A percentile compares a stretch with the other conserved stretches of the same genome.
Evolutionary conservation across 2,797 vertebrate species (phyloP).

Genomic region (Pseudochirops corinnae): DNA sequence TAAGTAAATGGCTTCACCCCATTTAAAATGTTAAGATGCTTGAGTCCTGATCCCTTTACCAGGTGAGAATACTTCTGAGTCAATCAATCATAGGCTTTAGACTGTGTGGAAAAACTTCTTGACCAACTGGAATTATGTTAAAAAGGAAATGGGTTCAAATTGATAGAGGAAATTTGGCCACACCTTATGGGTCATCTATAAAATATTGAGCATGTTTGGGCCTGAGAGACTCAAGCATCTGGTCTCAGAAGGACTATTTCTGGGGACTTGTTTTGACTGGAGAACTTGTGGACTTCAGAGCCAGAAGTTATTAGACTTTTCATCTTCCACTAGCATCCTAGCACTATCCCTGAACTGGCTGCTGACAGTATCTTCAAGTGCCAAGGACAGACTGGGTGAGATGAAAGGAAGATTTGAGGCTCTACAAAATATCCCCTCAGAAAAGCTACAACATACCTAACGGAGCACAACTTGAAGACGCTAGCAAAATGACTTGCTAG

Average conservation of each 20-base stretch:
- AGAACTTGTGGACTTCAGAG: neutral
- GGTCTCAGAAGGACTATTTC: neutral
- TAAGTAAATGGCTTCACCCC: neutral
- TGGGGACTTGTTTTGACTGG: neutral
- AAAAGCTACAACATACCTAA: neutral
- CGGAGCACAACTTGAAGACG: neutral
- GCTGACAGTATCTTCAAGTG: neutral
- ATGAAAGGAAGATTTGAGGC: neutral
- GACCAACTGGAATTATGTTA: neutral
- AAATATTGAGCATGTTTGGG: neutral
- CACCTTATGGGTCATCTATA: neutral
- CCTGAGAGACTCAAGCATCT: neutral
- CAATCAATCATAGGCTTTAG: neutral
- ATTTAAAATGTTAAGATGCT: neutral
- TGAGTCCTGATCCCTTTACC: neutral
- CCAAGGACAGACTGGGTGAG: neutral
- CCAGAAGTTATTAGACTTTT: neutral
- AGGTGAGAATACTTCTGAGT: neutral
- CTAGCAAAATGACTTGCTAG: neutral
- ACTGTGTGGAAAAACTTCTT: neutral
- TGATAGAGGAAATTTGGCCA: neutral
- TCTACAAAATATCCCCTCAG: neutral
- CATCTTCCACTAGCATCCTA: neutral
- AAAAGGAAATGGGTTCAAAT: neutral
- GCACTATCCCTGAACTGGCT: neutral